These are phyloP conservation scores for Amphilophus citrinellus DNA, from an alignment of 2,113 vertebrate species.

Conservation along the genomic window DNA sequence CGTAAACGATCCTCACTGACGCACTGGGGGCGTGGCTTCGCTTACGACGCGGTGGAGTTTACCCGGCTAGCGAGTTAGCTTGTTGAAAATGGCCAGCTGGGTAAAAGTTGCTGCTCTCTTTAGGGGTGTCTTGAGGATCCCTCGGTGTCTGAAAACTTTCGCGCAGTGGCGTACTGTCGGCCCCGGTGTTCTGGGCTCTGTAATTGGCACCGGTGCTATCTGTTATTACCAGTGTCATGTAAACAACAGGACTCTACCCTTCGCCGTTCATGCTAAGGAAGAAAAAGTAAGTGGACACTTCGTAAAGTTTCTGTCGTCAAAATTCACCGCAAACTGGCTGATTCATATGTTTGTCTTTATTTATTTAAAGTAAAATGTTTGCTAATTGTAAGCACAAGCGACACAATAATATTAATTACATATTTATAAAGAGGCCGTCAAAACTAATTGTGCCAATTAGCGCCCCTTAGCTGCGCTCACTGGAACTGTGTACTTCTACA, in stretches of 20 bases:
- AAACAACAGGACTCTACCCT: constrained; percentile 30
- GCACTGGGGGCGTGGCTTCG: background rate
- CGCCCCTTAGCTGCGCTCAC: constrained; percentile 10
- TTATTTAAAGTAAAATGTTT: fast-evolving
- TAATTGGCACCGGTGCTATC: constrained; percentile 46
- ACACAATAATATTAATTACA: background rate
- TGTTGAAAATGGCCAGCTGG: constrained; percentile 67
- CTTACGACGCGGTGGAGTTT: background rate
- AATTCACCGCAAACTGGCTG: background rate
- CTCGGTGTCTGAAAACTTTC: background rate
- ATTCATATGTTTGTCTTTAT: fast-evolving
- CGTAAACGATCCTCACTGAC: background rate
- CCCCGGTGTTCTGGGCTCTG: constrained; percentile 26
- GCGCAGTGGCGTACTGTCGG: constrained; percentile 16
- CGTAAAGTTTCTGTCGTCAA: background rate
- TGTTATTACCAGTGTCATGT: constrained; percentile 34
- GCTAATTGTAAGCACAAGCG: background rate
- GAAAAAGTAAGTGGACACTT: constrained; percentile 54
- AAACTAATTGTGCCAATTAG: background rate
- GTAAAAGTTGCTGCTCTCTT: constrained; percentile 27
- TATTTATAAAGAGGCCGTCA: background rate
- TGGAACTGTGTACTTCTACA: background rate
- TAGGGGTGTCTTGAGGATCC: constrained; percentile 5
- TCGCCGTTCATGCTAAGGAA: constrained; percentile 57
- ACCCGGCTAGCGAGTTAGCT: background rate